Conservation (phyloP, 2,113 vertebrate species). For the Myodes glareolus region DNA sequence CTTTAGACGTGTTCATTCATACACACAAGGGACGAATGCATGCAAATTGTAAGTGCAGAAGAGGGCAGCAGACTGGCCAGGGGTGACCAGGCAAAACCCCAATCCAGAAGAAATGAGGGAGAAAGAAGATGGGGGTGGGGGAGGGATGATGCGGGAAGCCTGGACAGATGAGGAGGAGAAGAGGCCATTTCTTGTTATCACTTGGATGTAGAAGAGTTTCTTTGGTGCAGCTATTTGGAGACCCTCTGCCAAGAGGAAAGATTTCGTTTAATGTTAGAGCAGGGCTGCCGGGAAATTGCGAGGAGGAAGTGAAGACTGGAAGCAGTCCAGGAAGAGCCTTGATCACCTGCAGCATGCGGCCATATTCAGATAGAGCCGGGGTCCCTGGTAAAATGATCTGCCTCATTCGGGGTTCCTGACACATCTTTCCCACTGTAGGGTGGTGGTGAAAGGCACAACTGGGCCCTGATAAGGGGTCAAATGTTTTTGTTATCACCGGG, state of each 20-base stretch:
- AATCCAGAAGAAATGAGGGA: not conserved
- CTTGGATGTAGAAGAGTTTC: not conserved
- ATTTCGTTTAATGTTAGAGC: not conserved
- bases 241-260: conserved; percentile 14
- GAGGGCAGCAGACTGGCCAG: not conserved
- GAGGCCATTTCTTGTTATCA: not conserved
- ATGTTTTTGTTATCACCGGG: not conserved
- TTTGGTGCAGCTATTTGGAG: not conserved
- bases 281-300: conserved; percentile 38
- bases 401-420: not conserved
- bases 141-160: not conserved
- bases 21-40: not conserved
- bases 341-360: not conserved
- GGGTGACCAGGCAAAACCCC: not conserved
- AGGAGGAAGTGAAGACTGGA: not conserved
- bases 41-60: not conserved
- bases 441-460: not conserved
- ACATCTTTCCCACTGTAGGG: too few species aligned
- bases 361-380: not conserved
- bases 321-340: not conserved
- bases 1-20: not conserved
- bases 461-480: not conserved
- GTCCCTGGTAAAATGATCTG: not conserved
- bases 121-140: not conserved
- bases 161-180: not conserved